Base-by-base conservation (phyloP, 1,140 invertebrate genomes). In the Halictus rubicundus region DNA sequence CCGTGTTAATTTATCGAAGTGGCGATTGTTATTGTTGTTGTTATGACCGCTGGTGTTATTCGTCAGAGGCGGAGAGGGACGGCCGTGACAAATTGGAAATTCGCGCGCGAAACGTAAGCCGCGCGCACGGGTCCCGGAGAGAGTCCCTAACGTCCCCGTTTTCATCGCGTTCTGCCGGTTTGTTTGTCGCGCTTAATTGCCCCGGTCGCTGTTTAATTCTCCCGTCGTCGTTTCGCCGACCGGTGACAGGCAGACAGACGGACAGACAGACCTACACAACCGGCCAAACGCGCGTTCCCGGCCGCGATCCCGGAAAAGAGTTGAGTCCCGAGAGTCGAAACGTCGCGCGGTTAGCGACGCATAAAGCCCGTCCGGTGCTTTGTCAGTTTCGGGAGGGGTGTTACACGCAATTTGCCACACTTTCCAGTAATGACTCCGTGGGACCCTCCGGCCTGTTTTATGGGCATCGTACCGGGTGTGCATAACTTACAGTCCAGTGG, bases 341-440 rank as follows among this genome's bases (percentile, higher is more conserved):
- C 42, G 37, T 68, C 65, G 54, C 39, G 25, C 25, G 23, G 27
- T 46, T 25, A 59, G 52, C 74, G 49, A 14, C 60, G 68, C 76
- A 60, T 78, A 64, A 78, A 78, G 46, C 76, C 25, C 54, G 54
- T 39, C 65, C n/a, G 74, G 27, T 46, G 42, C 54, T 77, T 61
- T 61, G 74, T 49, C 39, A 37, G 65, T 64, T 64, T 78, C 60
- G 25, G 76, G 69, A 79, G 83, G 90, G 90, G 83, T 90, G 90
- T 92, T 89, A 91, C 90, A 90, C 91, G 87, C 90, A 92, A 92
- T 92, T 92, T 92, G 89, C 77, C 83, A 71, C 90, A 85, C 88
- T 89, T 90, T 85, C 68, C 80, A 85, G 85, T 90, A 89, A 91
- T 90, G 87, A 91, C 87, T 87, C 68, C 80, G 79, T 69, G 76